Percentiles rank a stretch among this genome's conserved stretches.
Evolutionary conservation across 2,888 invertebrate species (phyloP).

Genomic region (Tuta absoluta): DNA sequence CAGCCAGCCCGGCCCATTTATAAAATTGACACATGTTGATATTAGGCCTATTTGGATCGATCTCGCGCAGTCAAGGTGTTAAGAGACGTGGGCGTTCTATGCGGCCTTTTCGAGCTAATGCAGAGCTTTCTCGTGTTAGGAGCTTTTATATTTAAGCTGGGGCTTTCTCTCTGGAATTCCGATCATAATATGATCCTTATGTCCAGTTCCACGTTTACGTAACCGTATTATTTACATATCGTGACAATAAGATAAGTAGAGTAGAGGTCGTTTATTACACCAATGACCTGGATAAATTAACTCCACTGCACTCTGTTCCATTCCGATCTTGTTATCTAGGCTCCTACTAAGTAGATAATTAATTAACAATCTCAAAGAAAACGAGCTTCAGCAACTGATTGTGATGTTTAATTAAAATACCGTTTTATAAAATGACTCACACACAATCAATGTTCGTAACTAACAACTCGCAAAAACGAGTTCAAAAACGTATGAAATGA

Average conservation of each 20-base stretch:
- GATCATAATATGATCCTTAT: slow-evolving; percentile 1
- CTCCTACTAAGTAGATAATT: background rate
- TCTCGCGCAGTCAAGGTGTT: slow-evolving; percentile 24
- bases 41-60: slow-evolving; percentile 55
- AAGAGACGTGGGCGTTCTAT: slow-evolving; percentile 15
- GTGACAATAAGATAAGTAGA: slow-evolving; percentile 1
- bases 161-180: background rate
- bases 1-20: slow-evolving; percentile 55
- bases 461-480: no score
- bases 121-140: slow-evolving; percentile 15
- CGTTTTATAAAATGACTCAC: no score
- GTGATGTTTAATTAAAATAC: no score
- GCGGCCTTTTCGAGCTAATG: background rate
- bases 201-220: background rate
- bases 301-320: background rate
- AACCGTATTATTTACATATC: slow-evolving; percentile 2
- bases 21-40: slow-evolving; percentile 69
- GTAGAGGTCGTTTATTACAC: slow-evolving; percentile 7
- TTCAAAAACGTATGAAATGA: no score
- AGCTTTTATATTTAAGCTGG: slow-evolving; percentile 3
- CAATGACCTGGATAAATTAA: slow-evolving; percentile 6
- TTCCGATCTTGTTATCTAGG: background rate
- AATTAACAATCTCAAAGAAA: background rate
- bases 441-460: no score
- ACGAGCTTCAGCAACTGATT: background rate